A percentile compares a stretch with the other conserved stretches of the same genome.
These are phyloP conservation scores for Parauchenoglanis punctatus DNA, from an alignment of 2,797 vertebrate genomes.

Conservation along the genomic window DNA sequence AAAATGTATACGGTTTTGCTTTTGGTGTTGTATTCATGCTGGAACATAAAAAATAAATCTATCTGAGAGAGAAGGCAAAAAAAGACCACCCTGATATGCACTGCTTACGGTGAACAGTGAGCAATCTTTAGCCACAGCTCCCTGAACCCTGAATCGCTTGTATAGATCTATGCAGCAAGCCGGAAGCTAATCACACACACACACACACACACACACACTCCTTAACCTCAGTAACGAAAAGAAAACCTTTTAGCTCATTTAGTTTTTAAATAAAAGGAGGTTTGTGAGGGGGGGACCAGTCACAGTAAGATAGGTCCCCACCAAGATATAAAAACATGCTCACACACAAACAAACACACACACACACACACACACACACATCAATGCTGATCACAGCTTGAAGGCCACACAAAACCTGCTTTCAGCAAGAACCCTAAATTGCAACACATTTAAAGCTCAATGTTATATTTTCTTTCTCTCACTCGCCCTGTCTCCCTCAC, in stretches of 20 bases:
- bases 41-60: neutral
- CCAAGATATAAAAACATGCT: neutral
- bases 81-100: neutral
- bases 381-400: constrained; percentile 8
- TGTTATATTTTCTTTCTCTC: neutral
- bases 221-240: neutral
- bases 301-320: neutral
- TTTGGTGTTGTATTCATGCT: neutral
- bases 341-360: constrained; percentile 4
- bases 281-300: neutral
- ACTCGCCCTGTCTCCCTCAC: neutral
- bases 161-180: constrained; percentile 28
- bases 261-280: neutral
- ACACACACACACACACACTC: neutral
- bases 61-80: neutral
- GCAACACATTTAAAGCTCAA: constrained; percentile 10
- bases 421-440: neutral
- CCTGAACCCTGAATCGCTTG: neutral
- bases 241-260: neutral
- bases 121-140: neutral
- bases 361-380: constrained; percentile 15
- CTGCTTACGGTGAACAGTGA: neutral
- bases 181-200: neutral
- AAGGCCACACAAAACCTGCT: neutral
- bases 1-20: neutral